Conservation (phyloP, 2,113 vertebrate species). For the Fulmarus glacialis region DNA sequence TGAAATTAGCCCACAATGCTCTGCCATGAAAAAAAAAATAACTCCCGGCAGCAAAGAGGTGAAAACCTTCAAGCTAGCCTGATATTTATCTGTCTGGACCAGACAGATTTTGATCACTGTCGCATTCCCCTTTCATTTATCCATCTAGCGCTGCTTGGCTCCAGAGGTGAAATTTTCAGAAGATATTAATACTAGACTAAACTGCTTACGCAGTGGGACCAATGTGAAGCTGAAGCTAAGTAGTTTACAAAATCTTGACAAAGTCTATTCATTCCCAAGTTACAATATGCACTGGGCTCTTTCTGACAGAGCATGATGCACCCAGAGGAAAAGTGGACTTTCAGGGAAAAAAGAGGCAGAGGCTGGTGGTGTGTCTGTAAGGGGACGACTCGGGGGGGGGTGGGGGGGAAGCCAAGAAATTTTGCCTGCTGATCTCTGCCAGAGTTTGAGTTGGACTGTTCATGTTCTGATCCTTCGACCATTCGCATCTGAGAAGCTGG, state of each 20-base stretch:
- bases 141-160: not conserved
- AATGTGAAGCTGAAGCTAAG: not conserved
- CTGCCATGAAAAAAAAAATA: conserved; percentile 45
- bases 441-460: not conserved
- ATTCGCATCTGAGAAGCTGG: not conserved
- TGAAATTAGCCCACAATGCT: conserved; percentile 47
- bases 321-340: not conserved
- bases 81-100: conserved; percentile 50
- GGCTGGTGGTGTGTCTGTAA: not conserved
- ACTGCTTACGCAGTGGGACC: not conserved
- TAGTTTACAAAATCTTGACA: conserved; percentile 3
- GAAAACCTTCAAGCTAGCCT: conserved; percentile 40
- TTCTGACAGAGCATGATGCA: not conserved
- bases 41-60: conserved; percentile 49
- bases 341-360: not conserved
- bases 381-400: not conserved
- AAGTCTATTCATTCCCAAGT: not conserved
- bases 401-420: not conserved
- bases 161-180: conserved; percentile 18
- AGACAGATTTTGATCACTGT: conserved; percentile 39
- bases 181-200: not conserved
- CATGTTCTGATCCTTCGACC: accelerated
- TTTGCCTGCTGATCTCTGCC: not conserved
- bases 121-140: not conserved
- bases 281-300: not conserved